Conservation (phyloP, 2,113 vertebrate species). For the Phrynocephalus versicolor region DNA sequence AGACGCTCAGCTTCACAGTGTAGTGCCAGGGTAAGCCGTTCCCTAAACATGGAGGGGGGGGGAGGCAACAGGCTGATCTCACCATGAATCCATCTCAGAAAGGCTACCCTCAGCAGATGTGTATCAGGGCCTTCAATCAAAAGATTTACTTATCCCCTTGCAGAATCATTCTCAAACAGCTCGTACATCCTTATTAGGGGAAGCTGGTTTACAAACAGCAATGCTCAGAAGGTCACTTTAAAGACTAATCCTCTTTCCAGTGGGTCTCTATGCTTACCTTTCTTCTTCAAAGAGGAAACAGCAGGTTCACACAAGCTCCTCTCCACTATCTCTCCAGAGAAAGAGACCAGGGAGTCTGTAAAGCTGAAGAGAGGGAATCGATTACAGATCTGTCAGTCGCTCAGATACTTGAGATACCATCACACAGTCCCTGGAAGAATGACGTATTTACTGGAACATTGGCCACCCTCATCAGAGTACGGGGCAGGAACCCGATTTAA, state of each 20-base stretch:
- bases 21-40: constrained; percentile 47
- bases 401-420: background rate
- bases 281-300: constrained; percentile 4
- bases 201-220: background rate
- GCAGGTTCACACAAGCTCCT: constrained; percentile 62
- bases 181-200: background rate
- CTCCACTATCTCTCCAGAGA: constrained; percentile 61
- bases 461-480: background rate
- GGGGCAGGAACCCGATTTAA: background rate
- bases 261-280: constrained; percentile 42
- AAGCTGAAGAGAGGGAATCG: constrained; percentile 56
- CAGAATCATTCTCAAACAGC: background rate
- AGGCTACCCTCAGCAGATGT: background rate
- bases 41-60: constrained; percentile 47
- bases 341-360: constrained; percentile 65
- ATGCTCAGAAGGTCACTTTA: background rate
- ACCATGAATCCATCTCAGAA: background rate
- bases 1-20: constrained; percentile 75
- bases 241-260: background rate
- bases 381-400: constrained; percentile 14
- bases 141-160: background rate
- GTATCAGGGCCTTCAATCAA: background rate
- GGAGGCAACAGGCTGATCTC: background rate
- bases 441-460: no score
- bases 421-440: no score